phyloP scores from a whole-genome alignment of 2,113 vertebrate species.

The Leptocoma aspasia region DNA sequence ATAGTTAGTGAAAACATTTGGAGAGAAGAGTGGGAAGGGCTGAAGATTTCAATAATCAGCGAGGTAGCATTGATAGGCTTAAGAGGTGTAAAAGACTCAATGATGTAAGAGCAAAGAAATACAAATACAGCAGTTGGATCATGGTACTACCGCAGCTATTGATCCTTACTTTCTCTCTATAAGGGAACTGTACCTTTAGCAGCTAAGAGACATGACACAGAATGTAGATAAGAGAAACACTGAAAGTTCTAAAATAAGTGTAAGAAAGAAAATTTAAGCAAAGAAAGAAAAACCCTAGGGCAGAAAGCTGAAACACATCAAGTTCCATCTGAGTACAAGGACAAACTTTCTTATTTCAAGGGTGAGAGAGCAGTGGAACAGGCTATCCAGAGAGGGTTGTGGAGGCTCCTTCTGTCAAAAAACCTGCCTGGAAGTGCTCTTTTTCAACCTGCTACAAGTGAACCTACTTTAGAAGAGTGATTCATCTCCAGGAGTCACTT shows the following conservation, averaged over 20 bases:
- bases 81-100: neutral
- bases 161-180: neutral
- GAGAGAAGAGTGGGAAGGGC: neutral
- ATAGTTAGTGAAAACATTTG: neutral
- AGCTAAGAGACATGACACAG: neutral
- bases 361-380: neutral
- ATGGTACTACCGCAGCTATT: neutral
- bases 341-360: neutral
- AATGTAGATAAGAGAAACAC: neutral
- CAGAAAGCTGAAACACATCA: neutral
- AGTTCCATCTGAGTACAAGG: neutral
- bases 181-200: neutral
- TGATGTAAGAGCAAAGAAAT: neutral
- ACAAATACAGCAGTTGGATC: neutral
- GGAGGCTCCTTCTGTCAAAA: neutral
- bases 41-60: neutral
- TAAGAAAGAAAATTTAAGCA: neutral
- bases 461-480: neutral
- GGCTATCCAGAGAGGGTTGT: neutral
- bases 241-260: neutral
- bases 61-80: fast-evolving
- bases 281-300: neutral
- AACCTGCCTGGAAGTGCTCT: neutral
- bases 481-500: neutral
- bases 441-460: neutral